Percentiles rank a stretch among this genome's conserved stretches.
phyloP scores from a whole-genome alignment of 2,888 invertebrate genomes.

The Cheilosia vulpina region DNA sequence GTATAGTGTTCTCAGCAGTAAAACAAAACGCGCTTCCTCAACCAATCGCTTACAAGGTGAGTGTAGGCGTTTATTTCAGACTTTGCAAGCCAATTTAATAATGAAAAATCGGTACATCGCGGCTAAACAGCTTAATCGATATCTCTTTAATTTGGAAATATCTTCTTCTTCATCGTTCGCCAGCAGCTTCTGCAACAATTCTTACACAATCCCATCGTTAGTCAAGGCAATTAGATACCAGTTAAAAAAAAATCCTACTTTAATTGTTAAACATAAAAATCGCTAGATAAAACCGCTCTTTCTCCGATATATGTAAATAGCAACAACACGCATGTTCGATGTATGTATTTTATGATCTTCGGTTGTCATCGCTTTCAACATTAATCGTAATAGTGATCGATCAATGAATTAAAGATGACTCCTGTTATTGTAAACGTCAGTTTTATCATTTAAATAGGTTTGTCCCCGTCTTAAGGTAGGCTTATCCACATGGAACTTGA shows the following conservation, averaged over 20 bases:
- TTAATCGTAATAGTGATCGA: conserved; percentile 23
- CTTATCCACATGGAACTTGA: conserved; percentile 6
- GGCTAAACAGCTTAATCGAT: not conserved
- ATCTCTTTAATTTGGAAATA: not conserved
- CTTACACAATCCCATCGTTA: conserved; percentile 19
- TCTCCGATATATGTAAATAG: not conserved
- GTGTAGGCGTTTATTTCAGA: too few species aligned
- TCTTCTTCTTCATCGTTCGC: not conserved
- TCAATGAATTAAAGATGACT: conserved; percentile 35
- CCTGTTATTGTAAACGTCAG: conserved; percentile 25
- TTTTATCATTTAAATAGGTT: conserved; percentile 14
- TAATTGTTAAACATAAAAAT: not conserved
- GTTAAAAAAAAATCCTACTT: conserved; percentile 1
- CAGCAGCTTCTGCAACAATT: conserved; percentile 2
- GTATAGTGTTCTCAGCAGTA: not conserved
- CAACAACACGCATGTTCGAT: not conserved
- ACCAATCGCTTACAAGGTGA: not conserved
- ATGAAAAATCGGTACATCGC: not conserved
- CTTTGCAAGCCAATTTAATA: not conserved
- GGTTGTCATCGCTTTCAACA: conserved; percentile 8
- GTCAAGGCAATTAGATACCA: conserved; percentile 7
- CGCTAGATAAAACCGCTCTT: not conserved
- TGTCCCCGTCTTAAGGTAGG: conserved; percentile 9
- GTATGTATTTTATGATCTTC: not conserved
- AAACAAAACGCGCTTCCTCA: not conserved